These are phyloP conservation scores for Radopholus similis DNA, from an alignment of 1,140 invertebrate genomes.

Conservation along the genomic window DNA sequence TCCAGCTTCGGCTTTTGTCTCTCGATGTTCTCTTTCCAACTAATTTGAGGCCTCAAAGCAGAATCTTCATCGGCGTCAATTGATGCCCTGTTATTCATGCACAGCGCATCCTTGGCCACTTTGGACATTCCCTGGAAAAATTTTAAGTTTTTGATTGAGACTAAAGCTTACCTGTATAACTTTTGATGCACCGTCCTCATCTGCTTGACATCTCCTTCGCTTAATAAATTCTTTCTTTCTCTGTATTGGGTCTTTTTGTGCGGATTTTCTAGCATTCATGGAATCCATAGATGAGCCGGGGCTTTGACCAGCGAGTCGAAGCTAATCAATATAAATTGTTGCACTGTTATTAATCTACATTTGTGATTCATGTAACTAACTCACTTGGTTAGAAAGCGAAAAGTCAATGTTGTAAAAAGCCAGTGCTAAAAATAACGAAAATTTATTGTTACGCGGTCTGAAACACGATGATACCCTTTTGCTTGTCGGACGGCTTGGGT, in stretches of 20 bases:
- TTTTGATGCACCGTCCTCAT: slow-evolving; percentile 52
- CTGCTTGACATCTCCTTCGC: slow-evolving; percentile 52
- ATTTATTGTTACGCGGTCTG: background rate
- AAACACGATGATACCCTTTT: slow-evolving; percentile 8
- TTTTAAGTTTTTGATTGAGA: slow-evolving; percentile 9
- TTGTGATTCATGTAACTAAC: background rate
- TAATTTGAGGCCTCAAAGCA: slow-evolving; percentile 22
- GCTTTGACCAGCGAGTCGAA: slow-evolving; percentile 83
- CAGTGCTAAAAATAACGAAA: slow-evolving; percentile 8
- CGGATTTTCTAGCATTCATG: slow-evolving; percentile 19
- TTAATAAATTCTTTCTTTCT: slow-evolving; percentile 56
- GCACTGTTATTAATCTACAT: background rate
- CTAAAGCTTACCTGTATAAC: slow-evolving; percentile 46
- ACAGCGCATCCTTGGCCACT: slow-evolving; percentile 40
- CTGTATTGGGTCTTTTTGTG: slow-evolving; percentile 44
- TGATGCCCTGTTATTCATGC: slow-evolving; percentile 18
- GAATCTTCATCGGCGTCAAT: slow-evolving; percentile 30
- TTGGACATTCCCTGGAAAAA: slow-evolving; percentile 56
- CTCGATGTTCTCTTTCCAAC: slow-evolving; percentile 55
- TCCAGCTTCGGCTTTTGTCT: slow-evolving; percentile 69
- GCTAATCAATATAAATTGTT: too few relatives aligned
- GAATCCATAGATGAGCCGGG: slow-evolving; percentile 69
- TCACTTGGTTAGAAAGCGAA: slow-evolving; percentile 74
- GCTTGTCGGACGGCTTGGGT: slow-evolving; percentile 79
- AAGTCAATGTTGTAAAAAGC: slow-evolving; percentile 97